Conservation (phyloP, 2,113 vertebrate genomes). For the Istiophorus platypterus region DNA sequence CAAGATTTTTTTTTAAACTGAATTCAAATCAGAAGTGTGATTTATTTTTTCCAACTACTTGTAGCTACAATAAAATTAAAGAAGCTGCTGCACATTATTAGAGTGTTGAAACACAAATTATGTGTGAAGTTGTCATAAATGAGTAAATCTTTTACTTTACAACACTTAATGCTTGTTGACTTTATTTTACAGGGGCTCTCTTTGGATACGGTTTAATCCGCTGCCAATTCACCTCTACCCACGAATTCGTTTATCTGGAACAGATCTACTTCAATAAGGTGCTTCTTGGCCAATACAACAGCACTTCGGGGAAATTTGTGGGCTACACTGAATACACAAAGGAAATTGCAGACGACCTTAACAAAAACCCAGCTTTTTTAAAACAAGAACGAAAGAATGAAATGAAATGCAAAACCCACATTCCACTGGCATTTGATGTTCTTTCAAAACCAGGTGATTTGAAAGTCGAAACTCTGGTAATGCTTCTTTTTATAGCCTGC, state of each 20-base stretch:
- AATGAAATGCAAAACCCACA: not conserved
- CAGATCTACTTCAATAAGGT: conserved; percentile 49
- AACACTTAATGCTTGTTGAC: not conserved
- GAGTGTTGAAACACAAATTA: not conserved
- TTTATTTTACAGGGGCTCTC: conserved; percentile 45
- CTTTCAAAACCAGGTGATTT: conserved; percentile 48
- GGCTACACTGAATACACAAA: conserved; percentile 23
- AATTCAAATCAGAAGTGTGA: too few species aligned
- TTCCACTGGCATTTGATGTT: rapidly evolving
- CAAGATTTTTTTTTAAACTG: too few species aligned
- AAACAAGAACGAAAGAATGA: not conserved
- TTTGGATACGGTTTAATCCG: not conserved
- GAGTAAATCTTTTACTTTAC: not conserved
- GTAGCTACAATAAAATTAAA: not conserved
- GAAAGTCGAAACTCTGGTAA: not conserved
- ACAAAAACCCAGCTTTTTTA: not conserved
- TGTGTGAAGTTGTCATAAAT: not conserved
- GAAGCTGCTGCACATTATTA: not conserved
- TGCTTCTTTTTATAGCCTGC: conserved; percentile 8
- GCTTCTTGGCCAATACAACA: conserved; percentile 45
- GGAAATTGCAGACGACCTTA: conserved; percentile 7
- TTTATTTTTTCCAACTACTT: not conserved
- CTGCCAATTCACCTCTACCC: conserved; percentile 31
- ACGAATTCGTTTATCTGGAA: conserved; percentile 20
- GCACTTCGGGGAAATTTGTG: conserved; percentile 38